Conservation (phyloP, 2,113 vertebrate genomes). For the Pycnonotus jocosus region DNA sequence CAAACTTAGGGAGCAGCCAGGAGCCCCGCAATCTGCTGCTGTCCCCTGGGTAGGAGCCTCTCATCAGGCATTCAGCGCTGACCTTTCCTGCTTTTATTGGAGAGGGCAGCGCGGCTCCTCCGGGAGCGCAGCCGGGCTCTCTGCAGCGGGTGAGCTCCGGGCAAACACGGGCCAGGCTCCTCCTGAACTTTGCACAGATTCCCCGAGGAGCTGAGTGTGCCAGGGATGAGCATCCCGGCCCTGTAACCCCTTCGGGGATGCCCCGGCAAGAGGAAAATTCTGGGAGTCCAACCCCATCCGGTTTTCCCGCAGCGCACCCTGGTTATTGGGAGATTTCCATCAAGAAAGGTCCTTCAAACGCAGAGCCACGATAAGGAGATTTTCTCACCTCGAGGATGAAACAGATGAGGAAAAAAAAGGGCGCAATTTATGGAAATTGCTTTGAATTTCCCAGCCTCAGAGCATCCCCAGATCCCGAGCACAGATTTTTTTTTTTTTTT, state of each 20-base stretch:
- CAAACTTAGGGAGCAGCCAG: background rate
- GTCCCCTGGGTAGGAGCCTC: background rate
- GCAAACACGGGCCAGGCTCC: background rate
- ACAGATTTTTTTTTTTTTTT: no score
- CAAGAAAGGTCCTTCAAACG: background rate
- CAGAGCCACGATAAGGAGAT: fast-evolving
- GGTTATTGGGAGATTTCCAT: fast-evolving
- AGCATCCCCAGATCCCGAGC: background rate
- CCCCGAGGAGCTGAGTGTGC: fast-evolving
- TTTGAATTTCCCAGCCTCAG: background rate
- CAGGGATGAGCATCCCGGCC: background rate
- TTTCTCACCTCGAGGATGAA: background rate
- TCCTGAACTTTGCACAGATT: constrained; percentile 55
- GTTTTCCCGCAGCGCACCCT: fast-evolving
- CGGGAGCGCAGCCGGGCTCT: background rate
- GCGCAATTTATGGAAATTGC: background rate
- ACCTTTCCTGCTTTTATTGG: constrained; percentile 41
- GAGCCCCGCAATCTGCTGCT: background rate
- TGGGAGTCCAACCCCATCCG: background rate
- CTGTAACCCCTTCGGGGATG: constrained; percentile 6
- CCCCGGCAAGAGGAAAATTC: background rate
- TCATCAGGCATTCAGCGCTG: constrained; percentile 19
- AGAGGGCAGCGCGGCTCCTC: background rate
- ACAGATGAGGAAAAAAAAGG: no score
- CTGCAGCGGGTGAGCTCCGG: background rate